phyloP scores from a whole-genome alignment of 2,888 invertebrate genomes.

The Dryomyza anilis region DNA sequence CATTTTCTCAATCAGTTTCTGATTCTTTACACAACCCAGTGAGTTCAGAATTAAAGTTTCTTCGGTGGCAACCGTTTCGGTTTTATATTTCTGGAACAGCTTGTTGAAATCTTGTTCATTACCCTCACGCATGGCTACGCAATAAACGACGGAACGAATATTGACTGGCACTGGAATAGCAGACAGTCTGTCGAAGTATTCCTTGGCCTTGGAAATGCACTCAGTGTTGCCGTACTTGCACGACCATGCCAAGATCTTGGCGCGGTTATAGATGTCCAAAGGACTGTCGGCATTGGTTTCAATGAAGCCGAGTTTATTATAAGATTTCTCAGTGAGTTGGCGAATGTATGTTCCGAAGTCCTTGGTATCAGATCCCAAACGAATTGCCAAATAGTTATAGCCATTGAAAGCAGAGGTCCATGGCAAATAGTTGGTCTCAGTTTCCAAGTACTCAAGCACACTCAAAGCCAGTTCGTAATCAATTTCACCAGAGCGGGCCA shows the following conservation, averaged over 20 bases:
- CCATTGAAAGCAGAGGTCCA: constrained; percentile 72
- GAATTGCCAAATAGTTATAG: constrained; percentile 56
- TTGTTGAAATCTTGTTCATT: constrained; percentile 68
- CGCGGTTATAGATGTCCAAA: constrained; percentile 67
- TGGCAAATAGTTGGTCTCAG: constrained; percentile 76
- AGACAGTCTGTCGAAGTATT: constrained; percentile 53
- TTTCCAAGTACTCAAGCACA: constrained; percentile 71
- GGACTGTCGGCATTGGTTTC: constrained; percentile 61
- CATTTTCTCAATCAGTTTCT: constrained; percentile 63
- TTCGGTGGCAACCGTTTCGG: constrained; percentile 71
- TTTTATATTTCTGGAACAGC: constrained; percentile 68
- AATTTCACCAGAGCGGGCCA: constrained; percentile 72
- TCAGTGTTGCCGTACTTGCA: constrained; percentile 68
- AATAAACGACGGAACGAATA: constrained; percentile 74
- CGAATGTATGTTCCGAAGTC: constrained; percentile 60
- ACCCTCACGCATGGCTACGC: constrained; percentile 73
- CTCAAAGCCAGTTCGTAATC: constrained; percentile 69
- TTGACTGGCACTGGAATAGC: constrained; percentile 65
- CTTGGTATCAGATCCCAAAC: constrained; percentile 46
- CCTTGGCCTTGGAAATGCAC: constrained; percentile 64
- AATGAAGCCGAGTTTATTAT: constrained; percentile 63
- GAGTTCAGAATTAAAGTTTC: constrained; percentile 69
- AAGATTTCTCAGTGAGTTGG: constrained; percentile 62
- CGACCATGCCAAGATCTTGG: constrained; percentile 67
- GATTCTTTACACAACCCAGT: constrained; percentile 71